Percentiles rank a stretch among this genome's conserved stretches.
These are phyloP conservation scores for Pogonomyrmex barbatus DNA, from an alignment of 1,140 invertebrate genomes.

Conservation along the genomic window DNA sequence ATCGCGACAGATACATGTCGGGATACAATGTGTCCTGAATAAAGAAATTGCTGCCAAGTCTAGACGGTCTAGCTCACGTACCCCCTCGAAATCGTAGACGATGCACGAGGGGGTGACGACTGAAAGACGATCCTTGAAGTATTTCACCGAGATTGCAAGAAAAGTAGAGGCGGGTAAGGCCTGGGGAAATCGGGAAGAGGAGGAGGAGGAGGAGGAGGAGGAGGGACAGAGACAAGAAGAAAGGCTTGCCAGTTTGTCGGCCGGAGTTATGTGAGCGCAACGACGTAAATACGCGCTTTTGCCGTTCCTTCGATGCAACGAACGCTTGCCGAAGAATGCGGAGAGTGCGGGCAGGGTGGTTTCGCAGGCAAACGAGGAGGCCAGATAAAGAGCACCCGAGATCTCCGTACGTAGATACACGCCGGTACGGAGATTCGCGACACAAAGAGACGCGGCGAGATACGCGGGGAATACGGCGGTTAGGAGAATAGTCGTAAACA, in stretches of 20 bases:
- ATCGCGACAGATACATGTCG: neutral
- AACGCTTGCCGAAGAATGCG: slow-evolving; percentile 21
- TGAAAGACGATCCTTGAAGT: slow-evolving; percentile 49
- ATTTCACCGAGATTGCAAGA: slow-evolving; percentile 52
- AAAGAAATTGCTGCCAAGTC: slow-evolving; percentile 44
- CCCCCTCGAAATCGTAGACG: slow-evolving; percentile 28
- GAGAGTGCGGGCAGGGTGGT: slow-evolving; percentile 29
- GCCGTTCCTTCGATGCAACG: slow-evolving; percentile 53
- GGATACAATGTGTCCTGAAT: slow-evolving; percentile 6
- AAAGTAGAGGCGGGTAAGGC: slow-evolving; percentile 38
- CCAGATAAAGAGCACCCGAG: slow-evolving; percentile 67
- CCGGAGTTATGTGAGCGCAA: slow-evolving; percentile 80
- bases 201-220: slow-evolving; percentile 9
- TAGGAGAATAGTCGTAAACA: slow-evolving; percentile 83
- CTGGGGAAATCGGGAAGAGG: slow-evolving; percentile 30
- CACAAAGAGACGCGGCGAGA: slow-evolving; percentile 72
- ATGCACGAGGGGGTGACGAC: slow-evolving; percentile 29
- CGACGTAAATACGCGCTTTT: slow-evolving; percentile 79
- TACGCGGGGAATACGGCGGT: slow-evolving; percentile 73
- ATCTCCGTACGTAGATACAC: slow-evolving; percentile 63
- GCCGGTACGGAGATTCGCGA: slow-evolving; percentile 56
- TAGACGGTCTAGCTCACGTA: slow-evolving; percentile 1
- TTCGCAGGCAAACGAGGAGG: slow-evolving; percentile 59
- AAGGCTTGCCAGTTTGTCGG: slow-evolving; percentile 79
- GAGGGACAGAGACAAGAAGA: slow-evolving; percentile 55